These are phyloP conservation scores for Huso huso DNA, from an alignment of 2,797 vertebrate species.

Conservation along the genomic window DNA sequence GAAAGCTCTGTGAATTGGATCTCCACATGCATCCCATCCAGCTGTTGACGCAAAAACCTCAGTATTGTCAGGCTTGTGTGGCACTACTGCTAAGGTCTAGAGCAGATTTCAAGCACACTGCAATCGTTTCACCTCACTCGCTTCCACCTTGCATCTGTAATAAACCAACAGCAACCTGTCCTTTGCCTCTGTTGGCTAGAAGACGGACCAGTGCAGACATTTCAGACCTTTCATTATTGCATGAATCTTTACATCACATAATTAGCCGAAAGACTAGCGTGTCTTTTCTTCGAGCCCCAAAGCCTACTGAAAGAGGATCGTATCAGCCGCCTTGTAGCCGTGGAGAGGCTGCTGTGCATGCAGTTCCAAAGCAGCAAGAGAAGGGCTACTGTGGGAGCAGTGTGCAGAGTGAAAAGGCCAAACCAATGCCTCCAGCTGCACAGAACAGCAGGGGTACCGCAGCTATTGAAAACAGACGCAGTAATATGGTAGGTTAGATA, in stretches of 20 bases:
- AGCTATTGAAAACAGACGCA: slow-evolving; percentile 32
- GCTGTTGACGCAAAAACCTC: slow-evolving; percentile 23
- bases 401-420: background rate
- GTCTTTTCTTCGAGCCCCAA: slow-evolving; percentile 30
- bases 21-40: slow-evolving; percentile 18
- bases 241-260: slow-evolving; percentile 55
- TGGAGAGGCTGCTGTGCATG: slow-evolving; percentile 22
- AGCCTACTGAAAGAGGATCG: slow-evolving; percentile 20
- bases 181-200: slow-evolving; percentile 5
- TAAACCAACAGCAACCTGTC: too few relatives aligned
- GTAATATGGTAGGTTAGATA: slow-evolving; percentile 48
- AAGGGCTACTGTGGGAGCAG: slow-evolving; percentile 27
- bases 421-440: slow-evolving; percentile 25
- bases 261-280: slow-evolving; percentile 48
- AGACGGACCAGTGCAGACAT: slow-evolving; percentile 30
- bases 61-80: slow-evolving; percentile 40
- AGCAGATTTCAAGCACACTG: slow-evolving; percentile 15
- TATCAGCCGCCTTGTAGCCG: slow-evolving; percentile 18
- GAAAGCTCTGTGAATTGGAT: too few relatives aligned
- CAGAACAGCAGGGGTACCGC: slow-evolving; percentile 25
- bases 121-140: slow-evolving; percentile 12
- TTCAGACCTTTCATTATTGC: slow-evolving; percentile 48
- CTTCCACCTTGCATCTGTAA: too few relatives aligned
- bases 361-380: slow-evolving; percentile 16
- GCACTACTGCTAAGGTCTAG: slow-evolving; percentile 32